Evolutionary conservation across 2,888 invertebrate species (phyloP).

Genomic region (Nephrotoma guestfalica): DNA sequence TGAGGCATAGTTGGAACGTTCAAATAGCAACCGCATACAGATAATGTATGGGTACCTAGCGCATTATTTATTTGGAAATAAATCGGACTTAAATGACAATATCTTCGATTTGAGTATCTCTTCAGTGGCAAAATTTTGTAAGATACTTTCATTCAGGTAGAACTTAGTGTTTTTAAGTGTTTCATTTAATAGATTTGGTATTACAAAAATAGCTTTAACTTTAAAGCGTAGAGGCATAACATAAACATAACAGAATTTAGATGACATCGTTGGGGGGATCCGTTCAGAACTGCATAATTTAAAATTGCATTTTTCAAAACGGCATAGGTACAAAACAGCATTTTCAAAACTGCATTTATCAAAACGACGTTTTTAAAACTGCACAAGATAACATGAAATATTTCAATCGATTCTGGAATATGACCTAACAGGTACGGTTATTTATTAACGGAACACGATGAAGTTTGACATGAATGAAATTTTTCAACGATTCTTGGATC

Average conservation of each 20-base stretch:
- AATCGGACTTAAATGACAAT: neutral
- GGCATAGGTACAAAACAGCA: no score
- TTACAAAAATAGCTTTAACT: no score
- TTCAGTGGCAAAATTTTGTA: conserved; percentile 8
- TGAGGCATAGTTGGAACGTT: conserved; percentile 13
- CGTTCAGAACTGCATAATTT: conserved; percentile 7
- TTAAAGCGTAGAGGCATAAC: conserved; percentile 11
- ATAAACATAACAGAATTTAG: conserved; percentile 4
- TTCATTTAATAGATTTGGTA: no score
- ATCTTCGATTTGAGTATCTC: conserved; percentile 6
- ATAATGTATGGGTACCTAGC: neutral
- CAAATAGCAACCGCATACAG: conserved; percentile 9
- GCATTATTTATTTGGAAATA: conserved; percentile 12
- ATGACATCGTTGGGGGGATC: conserved; percentile 3
- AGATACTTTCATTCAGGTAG: neutral
- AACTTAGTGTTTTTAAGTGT: neutral
- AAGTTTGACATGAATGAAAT: no score
- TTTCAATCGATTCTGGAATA: no score
- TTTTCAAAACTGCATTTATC: no score
- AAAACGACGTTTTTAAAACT: no score
- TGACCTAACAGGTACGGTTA: no score
- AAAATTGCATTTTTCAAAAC: neutral
- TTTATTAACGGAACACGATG: no score
- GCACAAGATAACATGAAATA: no score
- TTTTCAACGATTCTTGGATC: no score